phyloP scores from a whole-genome alignment of 1,140 invertebrate genomes.

The Neodiprion pinetum region DNA sequence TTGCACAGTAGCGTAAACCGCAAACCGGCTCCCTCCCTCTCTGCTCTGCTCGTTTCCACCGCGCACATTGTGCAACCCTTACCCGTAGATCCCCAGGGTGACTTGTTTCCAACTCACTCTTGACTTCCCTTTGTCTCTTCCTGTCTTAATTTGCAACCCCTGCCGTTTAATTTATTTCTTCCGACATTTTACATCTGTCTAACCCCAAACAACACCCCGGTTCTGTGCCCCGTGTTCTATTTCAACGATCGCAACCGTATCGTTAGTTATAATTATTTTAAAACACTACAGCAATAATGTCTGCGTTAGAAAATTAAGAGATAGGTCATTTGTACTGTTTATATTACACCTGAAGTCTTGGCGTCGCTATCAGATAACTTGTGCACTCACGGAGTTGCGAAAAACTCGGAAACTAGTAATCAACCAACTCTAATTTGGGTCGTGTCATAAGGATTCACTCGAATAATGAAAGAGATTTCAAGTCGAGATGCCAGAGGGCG shows the following conservation, averaged over 20 bases:
- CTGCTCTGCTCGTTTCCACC: background rate
- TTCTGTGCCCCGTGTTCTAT: background rate
- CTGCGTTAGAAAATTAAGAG: background rate
- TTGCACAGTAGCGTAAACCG: slow-evolving; percentile 5
- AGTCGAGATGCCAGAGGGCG: background rate
- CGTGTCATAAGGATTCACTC: background rate
- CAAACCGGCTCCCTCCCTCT: background rate
- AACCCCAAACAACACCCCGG: slow-evolving; percentile 11
- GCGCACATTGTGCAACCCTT: background rate
- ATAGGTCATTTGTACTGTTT: background rate
- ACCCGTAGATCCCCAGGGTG: slow-evolving; percentile 5
- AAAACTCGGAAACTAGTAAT: background rate
- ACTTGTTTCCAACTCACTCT: slow-evolving; percentile 16
- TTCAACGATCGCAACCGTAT: background rate
- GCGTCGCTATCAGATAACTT: background rate
- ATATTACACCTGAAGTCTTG: background rate
- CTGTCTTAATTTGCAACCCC: slow-evolving; percentile 17
- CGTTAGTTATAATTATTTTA: background rate
- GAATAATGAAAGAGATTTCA: slow-evolving; percentile 11
- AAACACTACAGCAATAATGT: background rate
- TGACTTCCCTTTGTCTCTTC: slow-evolving; percentile 18
- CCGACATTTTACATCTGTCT: slow-evolving; percentile 11
- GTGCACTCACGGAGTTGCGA: background rate
- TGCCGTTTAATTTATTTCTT: slow-evolving; percentile 15
- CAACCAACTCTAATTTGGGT: background rate